phyloP scores from a whole-genome alignment of 2,888 invertebrate species.

The Listrodromus nycthemerus region DNA sequence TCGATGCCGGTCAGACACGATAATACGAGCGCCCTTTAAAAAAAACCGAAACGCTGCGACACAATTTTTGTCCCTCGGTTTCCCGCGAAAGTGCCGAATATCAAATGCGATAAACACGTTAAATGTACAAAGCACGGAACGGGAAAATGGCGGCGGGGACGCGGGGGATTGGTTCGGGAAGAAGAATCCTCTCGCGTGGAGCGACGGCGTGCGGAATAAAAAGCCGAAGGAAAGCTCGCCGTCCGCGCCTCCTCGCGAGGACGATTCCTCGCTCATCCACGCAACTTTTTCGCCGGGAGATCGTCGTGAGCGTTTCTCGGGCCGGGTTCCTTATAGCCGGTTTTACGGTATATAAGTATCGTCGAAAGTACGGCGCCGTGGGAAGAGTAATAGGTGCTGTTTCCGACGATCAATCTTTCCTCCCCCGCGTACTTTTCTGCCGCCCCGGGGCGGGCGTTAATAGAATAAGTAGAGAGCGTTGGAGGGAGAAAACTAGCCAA shows the following conservation, averaged over 20 bases:
- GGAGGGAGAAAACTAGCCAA: slow-evolving; percentile 28
- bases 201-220: neutral
- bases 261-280: slow-evolving; percentile 1
- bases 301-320: slow-evolving; percentile 8
- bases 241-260: slow-evolving; percentile 5
- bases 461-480: slow-evolving; percentile 32
- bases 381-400: slow-evolving; percentile 33
- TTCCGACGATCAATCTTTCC: slow-evolving; percentile 45
- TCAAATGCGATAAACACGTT: slow-evolving; percentile 28
- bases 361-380: slow-evolving; percentile 21
- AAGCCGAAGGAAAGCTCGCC: slow-evolving; percentile 8
- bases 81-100: slow-evolving; percentile 19
- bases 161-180: neutral
- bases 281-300: neutral
- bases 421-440: slow-evolving; percentile 4
- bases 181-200: slow-evolving; percentile 8
- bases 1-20: neutral
- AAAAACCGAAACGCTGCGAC: slow-evolving; percentile 16
- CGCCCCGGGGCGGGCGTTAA: slow-evolving; percentile 23
- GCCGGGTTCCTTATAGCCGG: slow-evolving; percentile 10
- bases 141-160: neutral
- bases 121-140: slow-evolving; percentile 4
- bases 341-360: slow-evolving; percentile 6
- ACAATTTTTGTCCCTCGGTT: neutral
- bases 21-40: neutral